Base-by-base conservation (phyloP, 2,797 vertebrate genomes). In the Leptatherina wallacei region DNA sequence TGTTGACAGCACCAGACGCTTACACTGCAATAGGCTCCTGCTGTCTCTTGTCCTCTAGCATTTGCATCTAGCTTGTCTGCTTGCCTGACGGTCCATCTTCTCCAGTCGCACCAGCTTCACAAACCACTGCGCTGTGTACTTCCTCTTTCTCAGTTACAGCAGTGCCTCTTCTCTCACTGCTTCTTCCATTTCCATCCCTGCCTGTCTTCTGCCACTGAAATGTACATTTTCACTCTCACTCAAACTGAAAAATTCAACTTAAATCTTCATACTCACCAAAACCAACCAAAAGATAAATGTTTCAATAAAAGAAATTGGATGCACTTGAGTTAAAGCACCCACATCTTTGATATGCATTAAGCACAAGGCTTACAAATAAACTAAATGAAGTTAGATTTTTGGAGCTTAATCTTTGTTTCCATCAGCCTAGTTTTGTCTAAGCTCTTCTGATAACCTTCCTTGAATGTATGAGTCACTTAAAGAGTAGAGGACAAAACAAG, bases 1-100 rank as follows among this genome's bases (percentile, higher is more conserved):
- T 96, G 95, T 95, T 97, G 96, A 96, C 95, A 95, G 88, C 91
- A 94, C 90, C 92, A 95, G 95, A 95, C 85, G 27, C 93, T 96
- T 93, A 95, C 95, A 95, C 92, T 95, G 96, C 94, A 94, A 84
- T 92, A 78, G 92, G 89, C 87, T 92, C 89, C 92, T 83, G 84
- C 93, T 93, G 57, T 88, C 70, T 92, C 92, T 72, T 86, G 91
- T 94, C 93, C 95, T 4, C 94, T 61, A 87, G 95, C 95, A 95
- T 96, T 95, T 95, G 93, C 95, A 88, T 93, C 93, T 91, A 90
- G 94, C 86, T 93, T 82, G 94, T 95, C 94, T 96, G 93, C 93
- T 80, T 68, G 91, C 90, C 71, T 85, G 81, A 79, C 71, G 69
- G 76, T 71, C 74, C 38, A 57, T 83, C 65, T 35, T 69, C 67